These are phyloP conservation scores for Panonychus citri DNA, from an alignment of 1,140 invertebrate species.

Conservation along the genomic window DNA sequence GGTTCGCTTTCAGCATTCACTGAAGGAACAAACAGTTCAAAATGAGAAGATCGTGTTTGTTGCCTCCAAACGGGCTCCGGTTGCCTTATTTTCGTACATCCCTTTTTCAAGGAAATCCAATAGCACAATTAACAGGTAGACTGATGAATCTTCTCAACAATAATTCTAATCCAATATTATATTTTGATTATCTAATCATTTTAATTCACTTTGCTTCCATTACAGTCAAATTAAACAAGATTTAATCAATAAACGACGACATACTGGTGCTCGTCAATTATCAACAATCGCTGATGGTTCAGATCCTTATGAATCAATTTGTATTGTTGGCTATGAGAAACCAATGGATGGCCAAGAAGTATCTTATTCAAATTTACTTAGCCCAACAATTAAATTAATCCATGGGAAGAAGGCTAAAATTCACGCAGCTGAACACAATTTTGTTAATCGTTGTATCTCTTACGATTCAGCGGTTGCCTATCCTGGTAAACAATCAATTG, in stretches of 20 bases:
- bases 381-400: background rate
- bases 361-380: constrained; percentile 6
- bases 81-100: constrained; percentile 54
- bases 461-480: background rate
- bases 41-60: constrained; percentile 35
- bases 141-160: no score
- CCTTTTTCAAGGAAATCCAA: background rate
- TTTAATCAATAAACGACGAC: constrained; percentile 33
- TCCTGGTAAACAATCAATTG: background rate
- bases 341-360: constrained; percentile 53
- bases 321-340: constrained; percentile 38
- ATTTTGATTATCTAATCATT: no score
- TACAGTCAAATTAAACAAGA: background rate
- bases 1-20: constrained; percentile 1
- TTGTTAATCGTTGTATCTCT: background rate
- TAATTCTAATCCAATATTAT: no score
- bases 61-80: constrained; percentile 41
- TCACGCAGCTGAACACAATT: background rate
- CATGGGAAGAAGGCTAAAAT: background rate
- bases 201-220: background rate
- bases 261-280: constrained; percentile 46
- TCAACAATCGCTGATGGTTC: constrained; percentile 56
- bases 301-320: constrained; percentile 64
- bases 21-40: constrained; percentile 1
- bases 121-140: background rate